Percentiles rank a stretch among this genome's conserved stretches.
phyloP scores from a whole-genome alignment of 2,797 vertebrate species.

The Atherinosoma microstoma region DNA sequence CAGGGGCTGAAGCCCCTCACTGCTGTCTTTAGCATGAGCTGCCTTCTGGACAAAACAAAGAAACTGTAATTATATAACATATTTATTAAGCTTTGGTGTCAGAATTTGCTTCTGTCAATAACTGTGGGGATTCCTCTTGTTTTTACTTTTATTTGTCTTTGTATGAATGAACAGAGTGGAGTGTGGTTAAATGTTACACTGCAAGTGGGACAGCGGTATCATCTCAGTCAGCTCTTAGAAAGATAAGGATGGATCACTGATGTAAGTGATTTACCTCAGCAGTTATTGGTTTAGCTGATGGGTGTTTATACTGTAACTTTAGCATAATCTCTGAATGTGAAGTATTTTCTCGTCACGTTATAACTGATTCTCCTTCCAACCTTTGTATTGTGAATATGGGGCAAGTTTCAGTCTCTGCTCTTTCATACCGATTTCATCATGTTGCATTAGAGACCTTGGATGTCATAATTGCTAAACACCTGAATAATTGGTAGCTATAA shows the following conservation, averaged over 20 bases:
- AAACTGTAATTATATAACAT: not conserved
- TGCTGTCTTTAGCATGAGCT: not conserved
- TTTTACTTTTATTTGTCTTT: not conserved
- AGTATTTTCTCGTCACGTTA: not conserved
- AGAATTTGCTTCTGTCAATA: constrained; percentile 5
- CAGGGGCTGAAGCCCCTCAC: not conserved
- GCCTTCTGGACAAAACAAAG: constrained; percentile 2
- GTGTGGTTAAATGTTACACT: constrained; percentile 3
- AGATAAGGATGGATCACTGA: constrained; percentile 15
- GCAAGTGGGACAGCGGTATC: not conserved
- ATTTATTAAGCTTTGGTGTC: not conserved
- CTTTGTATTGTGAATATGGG: not conserved
- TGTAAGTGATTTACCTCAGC: constrained; percentile 15
- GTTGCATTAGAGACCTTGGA: constrained; percentile 2
- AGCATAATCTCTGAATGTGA: too few species aligned
- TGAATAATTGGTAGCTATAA: constrained; percentile 11
- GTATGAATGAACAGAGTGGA: constrained; percentile 3
- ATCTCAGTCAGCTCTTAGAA: not conserved
- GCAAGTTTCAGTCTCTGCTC: not conserved
- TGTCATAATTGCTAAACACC: constrained; percentile 16
- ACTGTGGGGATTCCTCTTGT: not conserved
- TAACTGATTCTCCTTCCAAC: not conserved
- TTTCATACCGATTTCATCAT: constrained; percentile 38
- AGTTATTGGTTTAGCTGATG: constrained; percentile 2
- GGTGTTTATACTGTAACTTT: too few species aligned